A percentile compares a stretch with the other conserved stretches of the same genome.
Evolutionary conservation across 2,888 invertebrate genomes (phyloP).

Genomic region (Drosophila pegasa): DNA sequence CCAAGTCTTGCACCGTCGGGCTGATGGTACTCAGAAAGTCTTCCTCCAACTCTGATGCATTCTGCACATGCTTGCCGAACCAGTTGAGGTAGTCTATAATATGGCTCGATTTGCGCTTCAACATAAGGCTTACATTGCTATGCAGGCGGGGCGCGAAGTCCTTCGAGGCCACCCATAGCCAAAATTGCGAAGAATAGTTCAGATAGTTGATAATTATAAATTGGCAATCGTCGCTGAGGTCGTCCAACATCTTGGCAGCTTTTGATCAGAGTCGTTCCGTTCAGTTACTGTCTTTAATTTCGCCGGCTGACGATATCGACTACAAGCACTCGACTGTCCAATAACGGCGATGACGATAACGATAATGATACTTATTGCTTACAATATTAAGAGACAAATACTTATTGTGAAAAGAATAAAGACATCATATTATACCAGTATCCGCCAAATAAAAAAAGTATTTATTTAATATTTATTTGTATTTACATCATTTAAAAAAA

Average conservation of each 20-base stretch:
- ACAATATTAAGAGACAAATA: neutral
- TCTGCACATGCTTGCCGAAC: neutral
- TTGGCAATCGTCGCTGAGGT: conserved; percentile 36
- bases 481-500: neutral
- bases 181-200: conserved; percentile 19
- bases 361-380: neutral
- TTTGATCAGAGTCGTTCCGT: no score
- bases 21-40: neutral
- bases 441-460: no score
- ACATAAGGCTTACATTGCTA: neutral
- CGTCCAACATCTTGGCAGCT: conserved; percentile 4
- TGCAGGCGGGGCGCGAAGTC: neutral
- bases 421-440: no score
- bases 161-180: conserved; percentile 25
- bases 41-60: no score
- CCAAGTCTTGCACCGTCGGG: neutral
- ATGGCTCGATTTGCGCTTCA: neutral
- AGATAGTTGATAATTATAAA: conserved; percentile 26
- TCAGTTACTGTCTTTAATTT: no score
- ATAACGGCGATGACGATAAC: neutral
- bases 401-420: no score
- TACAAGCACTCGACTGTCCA: neutral
- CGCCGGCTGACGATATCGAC: neutral
- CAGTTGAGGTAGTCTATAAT: neutral
- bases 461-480: neutral